phyloP scores from a whole-genome alignment of 2,797 vertebrate genomes.

The Artibeus lituratus region DNA sequence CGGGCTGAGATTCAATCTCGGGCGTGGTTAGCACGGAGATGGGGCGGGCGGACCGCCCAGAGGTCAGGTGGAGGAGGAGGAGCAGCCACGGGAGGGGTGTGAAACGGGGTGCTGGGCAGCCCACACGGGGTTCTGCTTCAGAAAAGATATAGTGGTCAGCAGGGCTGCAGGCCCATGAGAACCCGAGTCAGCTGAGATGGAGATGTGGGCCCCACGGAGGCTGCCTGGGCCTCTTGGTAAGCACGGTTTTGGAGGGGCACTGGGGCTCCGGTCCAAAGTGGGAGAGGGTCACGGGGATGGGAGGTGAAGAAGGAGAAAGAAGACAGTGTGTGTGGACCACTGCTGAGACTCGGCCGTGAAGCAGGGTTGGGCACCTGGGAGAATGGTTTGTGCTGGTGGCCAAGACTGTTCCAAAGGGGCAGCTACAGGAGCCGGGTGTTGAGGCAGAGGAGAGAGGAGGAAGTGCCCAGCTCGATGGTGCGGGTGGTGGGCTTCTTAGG shows the following conservation, averaged over 20 bases:
- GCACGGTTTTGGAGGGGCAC: not conserved
- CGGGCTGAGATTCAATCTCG: not conserved
- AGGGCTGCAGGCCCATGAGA: not conserved
- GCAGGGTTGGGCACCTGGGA: not conserved
- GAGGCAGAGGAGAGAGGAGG: not conserved
- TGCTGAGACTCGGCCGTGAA: not conserved
- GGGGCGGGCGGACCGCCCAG: not conserved
- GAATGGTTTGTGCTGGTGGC: not conserved
- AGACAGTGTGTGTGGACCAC: fast-evolving
- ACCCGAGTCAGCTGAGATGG: not conserved
- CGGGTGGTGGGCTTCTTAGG: not conserved
- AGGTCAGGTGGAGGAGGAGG: not conserved
- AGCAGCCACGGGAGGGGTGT: not conserved
- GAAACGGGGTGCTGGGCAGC: not conserved
- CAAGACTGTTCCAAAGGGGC: not conserved
- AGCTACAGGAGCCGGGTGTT: not conserved
- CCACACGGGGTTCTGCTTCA: fast-evolving
- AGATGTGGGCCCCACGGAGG: not conserved
- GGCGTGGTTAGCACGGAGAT: fast-evolving
- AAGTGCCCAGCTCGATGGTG: not conserved
- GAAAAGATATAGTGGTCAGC: not conserved
- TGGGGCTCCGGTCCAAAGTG: not conserved
- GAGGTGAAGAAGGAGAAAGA: not conserved
- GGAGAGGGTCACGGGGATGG: not conserved
- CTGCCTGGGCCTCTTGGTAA: not conserved